phyloP scores from a whole-genome alignment of 1,140 invertebrate species.

The Leptonema lineaticorne region DNA sequence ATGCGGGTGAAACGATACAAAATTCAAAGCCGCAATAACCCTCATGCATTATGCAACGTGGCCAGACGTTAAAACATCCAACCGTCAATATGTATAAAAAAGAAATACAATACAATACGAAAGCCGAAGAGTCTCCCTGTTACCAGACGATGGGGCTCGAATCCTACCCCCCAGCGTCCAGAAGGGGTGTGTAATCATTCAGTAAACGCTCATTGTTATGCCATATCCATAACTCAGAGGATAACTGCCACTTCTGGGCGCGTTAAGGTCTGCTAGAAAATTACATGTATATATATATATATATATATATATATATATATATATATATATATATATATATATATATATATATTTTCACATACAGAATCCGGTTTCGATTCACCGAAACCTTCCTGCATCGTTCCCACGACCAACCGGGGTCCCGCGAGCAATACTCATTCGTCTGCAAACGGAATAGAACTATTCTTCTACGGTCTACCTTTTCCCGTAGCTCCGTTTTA shows the following conservation, averaged over 20 bases:
- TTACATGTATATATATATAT: conserved; percentile 17
- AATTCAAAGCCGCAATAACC: conserved; percentile 18
- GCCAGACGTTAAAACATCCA: conserved; percentile 19
- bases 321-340: background rate
- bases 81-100: background rate
- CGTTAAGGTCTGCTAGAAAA: conserved; percentile 21
- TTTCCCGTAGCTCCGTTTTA: no score
- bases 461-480: no score
- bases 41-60: conserved; percentile 5
- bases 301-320: background rate
- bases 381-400: conserved; percentile 18
- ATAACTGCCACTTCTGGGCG: conserved; percentile 30
- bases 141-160: no score
- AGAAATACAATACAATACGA: background rate
- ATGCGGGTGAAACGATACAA: background rate
- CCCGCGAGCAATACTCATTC: no score
- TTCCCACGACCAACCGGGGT: no score
- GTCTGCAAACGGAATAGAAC: no score
- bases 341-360: conserved; percentile 5
- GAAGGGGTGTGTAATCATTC: conserved; percentile 31
- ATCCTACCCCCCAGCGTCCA: background rate
- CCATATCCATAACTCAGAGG: conserved; percentile 38
- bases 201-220: conserved; percentile 40
- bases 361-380: conserved; percentile 22
- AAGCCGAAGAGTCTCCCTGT: background rate